Base-by-base conservation (phyloP, 2,888 invertebrate genomes). In the Smittia aterrima region DNA sequence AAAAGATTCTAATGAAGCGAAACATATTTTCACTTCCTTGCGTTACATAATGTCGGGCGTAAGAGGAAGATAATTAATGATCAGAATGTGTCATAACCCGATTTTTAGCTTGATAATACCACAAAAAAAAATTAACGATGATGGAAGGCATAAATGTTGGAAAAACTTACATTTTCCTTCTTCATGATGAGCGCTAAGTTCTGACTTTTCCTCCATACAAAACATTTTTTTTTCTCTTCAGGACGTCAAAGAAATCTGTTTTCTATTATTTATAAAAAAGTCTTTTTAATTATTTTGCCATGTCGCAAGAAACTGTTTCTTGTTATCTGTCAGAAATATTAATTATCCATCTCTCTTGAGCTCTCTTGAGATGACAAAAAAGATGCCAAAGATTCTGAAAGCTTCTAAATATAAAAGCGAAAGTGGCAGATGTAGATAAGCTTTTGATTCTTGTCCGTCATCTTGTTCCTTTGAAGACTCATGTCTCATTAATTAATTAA, bases 21-120 rank as follows among this genome's bases (percentile, higher is more conserved):
- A 64, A 64, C 25, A 64, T 64, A 27, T 64, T 27, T 64, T 27
- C 64, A 6, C 16, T 13, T 58, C 13, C 58, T 47, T 13, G 47
- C 13, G 3, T 13, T 7, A 58, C 13, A 22, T 38, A 18, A n/a
- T n/a, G 32, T 11, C 7, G 20, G 20, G 25, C 16, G 25, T 38
- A 18, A 13, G 18, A n/a, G 38, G 27, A 22, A 70, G 70, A 70
- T 70, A 70, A 70, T 70, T 70, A 70, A 70, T 70, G 70, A 70
- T 70, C 53, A 53, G 70, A 70, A 70, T 70, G 47, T 67, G 70
- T 70, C 70, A 70, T 70, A 70, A 27, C 24, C 54, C 22, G 7
- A 70, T 22, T 70, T 53, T 53, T 54, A 3, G 32, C 9, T 32
- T 32, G 32, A 32, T 32, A n/a, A n/a, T n/a, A n/a, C n/a, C n/a